Conservation (phyloP, 2,888 invertebrate genomes). For the Drosophila vallismaia region DNA sequence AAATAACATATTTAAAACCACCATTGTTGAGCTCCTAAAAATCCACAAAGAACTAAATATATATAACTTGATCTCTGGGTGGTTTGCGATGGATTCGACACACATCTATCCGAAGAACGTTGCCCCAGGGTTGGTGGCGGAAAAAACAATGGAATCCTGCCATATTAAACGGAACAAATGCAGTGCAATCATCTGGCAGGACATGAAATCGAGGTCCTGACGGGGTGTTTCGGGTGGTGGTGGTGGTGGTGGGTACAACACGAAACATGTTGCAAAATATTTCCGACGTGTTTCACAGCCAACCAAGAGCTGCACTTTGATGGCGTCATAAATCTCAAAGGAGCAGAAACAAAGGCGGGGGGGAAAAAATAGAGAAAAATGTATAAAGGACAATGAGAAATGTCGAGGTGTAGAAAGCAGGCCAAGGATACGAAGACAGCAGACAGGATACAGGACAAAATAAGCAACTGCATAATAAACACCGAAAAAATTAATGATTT, state of each 20-base stretch:
- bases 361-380: conserved; percentile 11
- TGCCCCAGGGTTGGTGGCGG: conserved; percentile 56
- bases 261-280: conserved; percentile 72
- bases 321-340: conserved; percentile 67
- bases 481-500: conserved; percentile 36
- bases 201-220: conserved; percentile 23
- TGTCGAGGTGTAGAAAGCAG: conserved; percentile 24
- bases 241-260: conserved; percentile 48
- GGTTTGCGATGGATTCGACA: conserved; percentile 27
- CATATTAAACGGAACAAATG: conserved; percentile 70
- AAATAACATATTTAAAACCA: conserved; percentile 28
- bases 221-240: conserved; percentile 30
- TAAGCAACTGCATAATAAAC: conserved; percentile 38
- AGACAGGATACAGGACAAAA: conserved; percentile 16
- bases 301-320: conserved; percentile 63
- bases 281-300: conserved; percentile 40
- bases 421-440: conserved; percentile 36
- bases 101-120: conserved; percentile 37
- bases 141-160: conserved; percentile 49
- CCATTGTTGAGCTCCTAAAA: conserved; percentile 21
- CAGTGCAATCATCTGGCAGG: conserved; percentile 54
- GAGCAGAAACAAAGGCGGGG: conserved; percentile 34
- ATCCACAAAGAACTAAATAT: not conserved
- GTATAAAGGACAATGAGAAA: conserved; percentile 24
- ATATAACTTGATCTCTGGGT: conserved; percentile 24